phyloP scores from a whole-genome alignment of 2,797 vertebrate species.

The Hafferia zeledoni region DNA sequence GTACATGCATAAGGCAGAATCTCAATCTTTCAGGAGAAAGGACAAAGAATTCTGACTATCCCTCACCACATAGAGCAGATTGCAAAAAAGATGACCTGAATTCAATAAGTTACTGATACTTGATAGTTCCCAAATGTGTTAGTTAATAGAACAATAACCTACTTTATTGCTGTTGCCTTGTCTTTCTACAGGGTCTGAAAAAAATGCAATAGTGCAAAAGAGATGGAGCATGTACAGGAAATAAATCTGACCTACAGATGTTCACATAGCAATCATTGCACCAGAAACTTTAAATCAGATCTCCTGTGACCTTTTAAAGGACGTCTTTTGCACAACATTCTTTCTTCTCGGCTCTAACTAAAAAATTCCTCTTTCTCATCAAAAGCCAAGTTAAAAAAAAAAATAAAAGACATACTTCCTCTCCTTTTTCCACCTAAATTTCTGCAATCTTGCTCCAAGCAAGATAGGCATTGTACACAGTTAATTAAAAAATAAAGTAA shows the following conservation, averaged over 20 bases:
- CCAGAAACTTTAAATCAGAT: background rate
- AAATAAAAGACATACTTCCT: background rate
- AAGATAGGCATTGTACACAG: background rate
- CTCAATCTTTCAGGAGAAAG: background rate
- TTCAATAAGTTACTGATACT: conserved; percentile 13
- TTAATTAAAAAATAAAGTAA: background rate
- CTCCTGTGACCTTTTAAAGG: background rate
- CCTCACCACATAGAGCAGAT: background rate
- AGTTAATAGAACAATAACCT: conserved; percentile 59
- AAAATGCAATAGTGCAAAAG: background rate
- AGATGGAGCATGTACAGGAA: background rate
- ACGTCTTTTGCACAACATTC: background rate
- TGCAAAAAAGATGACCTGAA: conserved; percentile 41
- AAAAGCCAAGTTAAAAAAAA: background rate
- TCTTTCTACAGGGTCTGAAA: background rate
- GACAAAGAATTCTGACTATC: background rate
- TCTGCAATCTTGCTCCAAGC: background rate
- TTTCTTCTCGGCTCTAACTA: background rate
- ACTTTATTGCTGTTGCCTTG: conserved; percentile 11
- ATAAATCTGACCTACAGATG: background rate
- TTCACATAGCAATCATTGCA: background rate
- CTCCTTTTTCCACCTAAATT: background rate
- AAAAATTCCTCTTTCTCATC: background rate
- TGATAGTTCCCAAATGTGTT: conserved; percentile 16
- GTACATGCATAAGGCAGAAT: background rate